Conservation (phyloP, 2,797 vertebrate genomes). For the Martes flavigula region DNA sequence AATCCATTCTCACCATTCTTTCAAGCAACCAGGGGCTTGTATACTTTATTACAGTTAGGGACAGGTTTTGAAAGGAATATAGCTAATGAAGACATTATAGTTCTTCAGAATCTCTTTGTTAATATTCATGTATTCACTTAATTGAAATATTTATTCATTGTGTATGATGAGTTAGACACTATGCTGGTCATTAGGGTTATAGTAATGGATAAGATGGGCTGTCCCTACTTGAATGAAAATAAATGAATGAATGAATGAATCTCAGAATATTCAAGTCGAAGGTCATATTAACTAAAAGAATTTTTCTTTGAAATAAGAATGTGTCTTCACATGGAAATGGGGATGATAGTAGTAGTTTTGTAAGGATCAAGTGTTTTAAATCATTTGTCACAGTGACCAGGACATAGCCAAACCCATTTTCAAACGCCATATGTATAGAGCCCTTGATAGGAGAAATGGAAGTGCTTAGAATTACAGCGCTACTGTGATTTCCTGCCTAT, state of each 20-base stretch:
- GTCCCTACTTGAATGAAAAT: neutral
- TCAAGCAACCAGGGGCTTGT: neutral
- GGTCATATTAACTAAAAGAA: neutral
- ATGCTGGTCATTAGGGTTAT: neutral
- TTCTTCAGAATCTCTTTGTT: neutral
- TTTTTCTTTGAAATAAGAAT: neutral
- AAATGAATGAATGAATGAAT: neutral
- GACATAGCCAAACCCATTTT: neutral
- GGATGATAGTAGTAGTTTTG: neutral
- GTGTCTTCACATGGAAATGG: neutral
- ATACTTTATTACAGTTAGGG: neutral
- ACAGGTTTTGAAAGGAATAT: neutral
- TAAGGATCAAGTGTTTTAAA: neutral
- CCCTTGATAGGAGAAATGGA: conserved; percentile 6
- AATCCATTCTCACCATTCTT: neutral
- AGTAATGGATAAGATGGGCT: neutral
- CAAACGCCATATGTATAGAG: neutral
- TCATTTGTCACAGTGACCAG: neutral
- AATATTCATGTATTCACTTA: neutral
- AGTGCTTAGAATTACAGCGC: neutral
- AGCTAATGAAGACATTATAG: neutral
- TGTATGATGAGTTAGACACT: neutral
- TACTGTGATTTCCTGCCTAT: neutral
- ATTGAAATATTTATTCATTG: neutral
- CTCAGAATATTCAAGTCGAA: neutral